phyloP scores from a whole-genome alignment of 2,888 invertebrate species.

The Tachystola acroxantha region DNA sequence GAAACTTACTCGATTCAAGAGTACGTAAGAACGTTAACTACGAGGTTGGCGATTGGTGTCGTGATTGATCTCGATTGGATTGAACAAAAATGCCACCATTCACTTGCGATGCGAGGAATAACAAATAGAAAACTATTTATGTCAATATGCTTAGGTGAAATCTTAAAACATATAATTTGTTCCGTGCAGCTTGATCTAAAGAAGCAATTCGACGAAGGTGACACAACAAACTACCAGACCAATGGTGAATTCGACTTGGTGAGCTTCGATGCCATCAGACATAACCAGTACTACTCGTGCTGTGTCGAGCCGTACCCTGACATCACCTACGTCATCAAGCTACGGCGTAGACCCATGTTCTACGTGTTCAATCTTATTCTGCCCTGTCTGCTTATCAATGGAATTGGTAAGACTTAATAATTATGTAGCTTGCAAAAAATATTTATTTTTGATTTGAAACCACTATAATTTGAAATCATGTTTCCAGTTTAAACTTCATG shows the following conservation, averaged over 20 bases:
- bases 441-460: neutral
- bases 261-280: slow-evolving; percentile 84
- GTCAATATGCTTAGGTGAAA: too few species aligned
- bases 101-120: too few species aligned
- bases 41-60: too few species aligned
- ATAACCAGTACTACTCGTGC: slow-evolving; percentile 87
- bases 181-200: slow-evolving; percentile 82
- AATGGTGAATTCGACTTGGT: slow-evolving; percentile 93
- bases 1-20: too few species aligned
- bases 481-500: too few species aligned
- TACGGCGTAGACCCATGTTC: slow-evolving; percentile 87
- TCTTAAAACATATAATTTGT: too few species aligned
- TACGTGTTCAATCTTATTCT: slow-evolving; percentile 92
- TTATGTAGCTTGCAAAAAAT: neutral
- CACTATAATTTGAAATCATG: neutral
- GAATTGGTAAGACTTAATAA: slow-evolving; percentile 85
- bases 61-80: too few species aligned
- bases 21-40: too few species aligned
- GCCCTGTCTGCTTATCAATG: slow-evolving; percentile 90
- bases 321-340: slow-evolving; percentile 87
- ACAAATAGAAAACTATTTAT: too few species aligned
- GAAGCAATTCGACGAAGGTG: slow-evolving; percentile 88
- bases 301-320: slow-evolving; percentile 91
- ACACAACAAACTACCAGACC: slow-evolving; percentile 92
- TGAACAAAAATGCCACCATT: too few species aligned